Evolutionary conservation across 2,888 invertebrate genomes (phyloP).

Genomic region (Erynnis tages): DNA sequence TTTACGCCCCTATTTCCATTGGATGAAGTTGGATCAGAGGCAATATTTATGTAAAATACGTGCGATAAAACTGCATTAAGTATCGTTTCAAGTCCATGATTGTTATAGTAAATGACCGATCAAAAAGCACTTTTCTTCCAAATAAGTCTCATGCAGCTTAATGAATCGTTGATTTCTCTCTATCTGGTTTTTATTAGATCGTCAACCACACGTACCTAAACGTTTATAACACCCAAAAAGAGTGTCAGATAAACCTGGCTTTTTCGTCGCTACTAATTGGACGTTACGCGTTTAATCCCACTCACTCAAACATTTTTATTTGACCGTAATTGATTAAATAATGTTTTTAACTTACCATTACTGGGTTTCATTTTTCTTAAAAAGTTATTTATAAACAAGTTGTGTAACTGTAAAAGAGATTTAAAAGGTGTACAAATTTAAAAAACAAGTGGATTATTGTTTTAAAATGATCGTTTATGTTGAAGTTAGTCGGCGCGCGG

Average conservation of each 20-base stretch:
- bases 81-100: neutral
- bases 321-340: no score
- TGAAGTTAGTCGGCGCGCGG: conserved; percentile 39
- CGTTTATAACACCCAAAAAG: neutral
- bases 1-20: conserved; percentile 2
- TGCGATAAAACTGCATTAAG: neutral
- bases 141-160: conserved; percentile 1
- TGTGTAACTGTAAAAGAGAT: no score
- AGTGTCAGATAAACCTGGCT: neutral
- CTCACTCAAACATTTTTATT: no score
- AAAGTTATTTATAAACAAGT: neutral
- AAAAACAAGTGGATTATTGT: conserved; percentile 34
- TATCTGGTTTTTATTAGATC: neutral
- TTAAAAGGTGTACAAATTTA: neutral
- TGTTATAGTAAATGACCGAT: conserved; percentile 3
- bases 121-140: neutral
- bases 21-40: neutral
- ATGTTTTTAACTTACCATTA: no score
- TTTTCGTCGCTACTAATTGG: no score
- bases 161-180: neutral
- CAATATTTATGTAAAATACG: conserved; percentile 21
- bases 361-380: no score
- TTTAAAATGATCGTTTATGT: conserved; percentile 39
- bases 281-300: no score
- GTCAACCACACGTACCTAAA: neutral